A percentile compares a stretch with the other conserved stretches of the same genome.
Conservation (phyloP, 2,797 vertebrate species). For the Chanos chanos region DNA sequence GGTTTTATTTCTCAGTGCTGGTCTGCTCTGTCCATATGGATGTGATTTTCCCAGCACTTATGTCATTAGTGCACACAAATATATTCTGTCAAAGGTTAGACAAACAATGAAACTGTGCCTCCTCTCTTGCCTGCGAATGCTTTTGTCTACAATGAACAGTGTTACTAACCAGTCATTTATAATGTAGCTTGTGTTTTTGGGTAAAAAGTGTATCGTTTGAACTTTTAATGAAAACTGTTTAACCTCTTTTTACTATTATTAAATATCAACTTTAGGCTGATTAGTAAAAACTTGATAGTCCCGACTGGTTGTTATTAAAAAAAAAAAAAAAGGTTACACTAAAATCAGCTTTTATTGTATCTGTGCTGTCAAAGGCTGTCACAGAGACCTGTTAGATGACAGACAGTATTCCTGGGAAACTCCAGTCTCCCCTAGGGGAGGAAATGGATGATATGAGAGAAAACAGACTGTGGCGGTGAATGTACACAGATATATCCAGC, state of each 20-base stretch:
- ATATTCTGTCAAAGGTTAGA: slow-evolving; percentile 34
- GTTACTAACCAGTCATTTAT: neutral
- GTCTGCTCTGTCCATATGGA: slow-evolving; percentile 27
- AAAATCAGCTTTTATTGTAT: neutral
- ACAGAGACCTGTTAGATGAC: neutral
- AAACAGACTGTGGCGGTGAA: slow-evolving; percentile 13
- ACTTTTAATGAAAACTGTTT: too few species aligned
- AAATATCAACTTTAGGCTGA: too few species aligned
- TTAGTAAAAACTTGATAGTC: too few species aligned
- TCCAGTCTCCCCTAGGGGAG: slow-evolving; percentile 1
- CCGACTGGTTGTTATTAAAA: too few species aligned
- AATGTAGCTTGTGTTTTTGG: neutral
- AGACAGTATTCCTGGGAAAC: neutral
- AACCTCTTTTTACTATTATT: too few species aligned
- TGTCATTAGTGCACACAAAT: slow-evolving; percentile 29
- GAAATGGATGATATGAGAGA: slow-evolving; percentile 20
- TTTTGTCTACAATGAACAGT: neutral
- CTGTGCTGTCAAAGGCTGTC: too few species aligned
- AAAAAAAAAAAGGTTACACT: neutral
- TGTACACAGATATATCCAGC: slow-evolving; percentile 22
- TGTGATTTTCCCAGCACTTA: slow-evolving; percentile 36
- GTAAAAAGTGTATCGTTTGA: neutral
- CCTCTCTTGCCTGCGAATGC: slow-evolving; percentile 27
- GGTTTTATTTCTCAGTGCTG: slow-evolving; percentile 7
- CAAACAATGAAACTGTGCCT: slow-evolving; percentile 25